phyloP scores from a whole-genome alignment of 1,140 invertebrate genomes.

The Phymorhynchus buccinoides region DNA sequence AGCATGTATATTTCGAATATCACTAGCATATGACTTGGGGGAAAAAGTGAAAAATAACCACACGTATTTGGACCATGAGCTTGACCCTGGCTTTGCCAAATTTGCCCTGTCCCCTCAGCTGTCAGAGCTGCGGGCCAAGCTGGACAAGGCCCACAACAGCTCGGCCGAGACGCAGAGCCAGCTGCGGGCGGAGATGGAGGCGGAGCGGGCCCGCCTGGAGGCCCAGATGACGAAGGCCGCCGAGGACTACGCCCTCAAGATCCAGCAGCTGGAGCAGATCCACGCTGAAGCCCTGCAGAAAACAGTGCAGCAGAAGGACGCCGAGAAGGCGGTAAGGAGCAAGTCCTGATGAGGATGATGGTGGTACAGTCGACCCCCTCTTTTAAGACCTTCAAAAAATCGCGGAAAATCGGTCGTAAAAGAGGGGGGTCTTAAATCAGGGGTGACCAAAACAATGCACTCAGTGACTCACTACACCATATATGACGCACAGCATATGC shows the following conservation, averaged over 20 bases:
- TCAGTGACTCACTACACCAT: too few relatives aligned
- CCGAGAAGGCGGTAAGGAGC: constrained; percentile 58
- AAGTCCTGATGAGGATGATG: not conserved
- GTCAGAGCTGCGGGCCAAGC: constrained; percentile 46
- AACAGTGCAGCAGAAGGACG: constrained; percentile 51
- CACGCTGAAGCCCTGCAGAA: constrained; percentile 54
- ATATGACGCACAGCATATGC: too few relatives aligned
- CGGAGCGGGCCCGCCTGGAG: constrained; percentile 54
- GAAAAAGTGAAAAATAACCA: too few relatives aligned
- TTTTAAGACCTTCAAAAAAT: too few relatives aligned
- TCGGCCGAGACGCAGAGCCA: constrained; percentile 49
- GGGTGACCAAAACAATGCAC: too few relatives aligned
- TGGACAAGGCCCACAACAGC: constrained; percentile 50
- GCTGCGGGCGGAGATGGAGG: constrained; percentile 53
- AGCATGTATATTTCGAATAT: too few relatives aligned
- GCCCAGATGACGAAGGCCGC: constrained; percentile 57
- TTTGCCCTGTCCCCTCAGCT: not conserved
- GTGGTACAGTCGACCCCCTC: too few relatives aligned
- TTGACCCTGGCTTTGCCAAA: too few relatives aligned
- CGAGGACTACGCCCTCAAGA: constrained; percentile 57
- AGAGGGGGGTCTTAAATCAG: too few relatives aligned
- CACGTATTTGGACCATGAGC: too few relatives aligned
- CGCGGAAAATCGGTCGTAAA: too few relatives aligned
- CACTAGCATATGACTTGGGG: too few relatives aligned
- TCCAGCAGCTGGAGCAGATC: constrained; percentile 52